phyloP scores from a whole-genome alignment of 2,888 invertebrate species.

The Marronus borbonicus region DNA sequence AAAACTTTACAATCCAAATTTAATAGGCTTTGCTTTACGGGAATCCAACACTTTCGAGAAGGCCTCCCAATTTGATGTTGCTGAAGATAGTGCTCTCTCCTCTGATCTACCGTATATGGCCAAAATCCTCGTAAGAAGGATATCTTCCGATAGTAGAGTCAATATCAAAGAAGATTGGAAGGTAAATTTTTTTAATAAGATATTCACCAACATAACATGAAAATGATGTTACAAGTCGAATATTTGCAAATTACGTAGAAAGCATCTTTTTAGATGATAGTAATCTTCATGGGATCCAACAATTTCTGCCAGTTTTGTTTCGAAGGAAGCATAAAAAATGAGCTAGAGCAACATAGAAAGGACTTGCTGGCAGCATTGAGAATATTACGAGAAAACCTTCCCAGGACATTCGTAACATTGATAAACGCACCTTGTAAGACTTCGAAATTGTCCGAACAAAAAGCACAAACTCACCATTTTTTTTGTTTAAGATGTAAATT shows the following conservation, averaged over 20 bases:
- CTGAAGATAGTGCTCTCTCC: constrained; percentile 75
- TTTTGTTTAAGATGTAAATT: constrained; percentile 66
- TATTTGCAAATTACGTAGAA: too few species aligned
- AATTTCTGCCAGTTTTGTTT: constrained; percentile 77
- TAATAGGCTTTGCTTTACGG: constrained; percentile 75
- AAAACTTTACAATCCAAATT: constrained; percentile 77
- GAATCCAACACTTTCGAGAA: constrained; percentile 70
- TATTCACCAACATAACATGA: neutral
- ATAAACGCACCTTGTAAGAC: constrained; percentile 71
- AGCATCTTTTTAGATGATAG: constrained; percentile 69
- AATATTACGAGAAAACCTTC: constrained; percentile 74
- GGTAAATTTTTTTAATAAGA: constrained; percentile 63
- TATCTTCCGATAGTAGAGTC: constrained; percentile 72
- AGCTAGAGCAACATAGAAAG: constrained; percentile 70
- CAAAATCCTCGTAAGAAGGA: constrained; percentile 71
- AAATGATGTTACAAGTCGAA: too few species aligned
- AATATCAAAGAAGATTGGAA: constrained; percentile 76
- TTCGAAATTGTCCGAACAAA: neutral
- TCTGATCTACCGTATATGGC: constrained; percentile 75
- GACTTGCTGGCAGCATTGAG: constrained; percentile 72
- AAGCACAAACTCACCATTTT: neutral
- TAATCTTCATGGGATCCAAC: constrained; percentile 75
- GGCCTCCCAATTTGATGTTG: constrained; percentile 74
- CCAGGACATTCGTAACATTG: constrained; percentile 75
- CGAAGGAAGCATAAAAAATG: constrained; percentile 66